A percentile compares a stretch with the other conserved stretches of the same genome.
Conservation (phyloP, 2,113 vertebrate genomes). For the Erpornis zantholeuca region DNA sequence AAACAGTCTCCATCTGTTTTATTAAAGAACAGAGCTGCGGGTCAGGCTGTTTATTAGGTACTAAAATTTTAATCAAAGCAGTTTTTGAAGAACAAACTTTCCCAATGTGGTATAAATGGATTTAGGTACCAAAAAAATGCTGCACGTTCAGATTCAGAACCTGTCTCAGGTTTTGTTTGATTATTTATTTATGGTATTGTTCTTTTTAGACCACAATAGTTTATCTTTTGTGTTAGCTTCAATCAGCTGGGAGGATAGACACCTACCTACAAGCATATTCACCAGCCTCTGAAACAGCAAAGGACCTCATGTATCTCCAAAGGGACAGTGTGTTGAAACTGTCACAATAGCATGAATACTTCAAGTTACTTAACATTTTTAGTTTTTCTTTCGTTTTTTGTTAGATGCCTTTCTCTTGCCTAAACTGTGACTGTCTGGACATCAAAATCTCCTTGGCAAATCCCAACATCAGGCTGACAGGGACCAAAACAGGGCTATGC, state of each 20-base stretch:
- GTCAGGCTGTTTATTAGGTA: constrained; percentile 47
- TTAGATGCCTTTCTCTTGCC: not conserved
- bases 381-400: not conserved
- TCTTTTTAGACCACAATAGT: not conserved
- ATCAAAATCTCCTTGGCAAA: not conserved
- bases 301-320: not conserved
- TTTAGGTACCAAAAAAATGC: not conserved
- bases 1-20: constrained; percentile 10
- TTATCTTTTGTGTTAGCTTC: not conserved
- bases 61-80: constrained; percentile 36
- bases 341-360: not conserved
- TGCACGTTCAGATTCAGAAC: constrained; percentile 13
- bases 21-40: constrained; percentile 15
- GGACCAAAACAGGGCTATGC: not conserved
- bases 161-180: not conserved
- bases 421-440: not conserved
- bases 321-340: not conserved
- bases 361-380: not conserved
- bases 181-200: constrained; percentile 17
- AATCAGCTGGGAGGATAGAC: not conserved
- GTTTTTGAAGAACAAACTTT: constrained; percentile 35
- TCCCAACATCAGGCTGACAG: not conserved
- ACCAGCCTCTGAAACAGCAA: not conserved
- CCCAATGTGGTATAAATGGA: not conserved
- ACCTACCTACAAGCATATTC: not conserved